These are phyloP conservation scores for Apis dorsata DNA, from an alignment of 1,140 invertebrate species.

Conservation along the genomic window DNA sequence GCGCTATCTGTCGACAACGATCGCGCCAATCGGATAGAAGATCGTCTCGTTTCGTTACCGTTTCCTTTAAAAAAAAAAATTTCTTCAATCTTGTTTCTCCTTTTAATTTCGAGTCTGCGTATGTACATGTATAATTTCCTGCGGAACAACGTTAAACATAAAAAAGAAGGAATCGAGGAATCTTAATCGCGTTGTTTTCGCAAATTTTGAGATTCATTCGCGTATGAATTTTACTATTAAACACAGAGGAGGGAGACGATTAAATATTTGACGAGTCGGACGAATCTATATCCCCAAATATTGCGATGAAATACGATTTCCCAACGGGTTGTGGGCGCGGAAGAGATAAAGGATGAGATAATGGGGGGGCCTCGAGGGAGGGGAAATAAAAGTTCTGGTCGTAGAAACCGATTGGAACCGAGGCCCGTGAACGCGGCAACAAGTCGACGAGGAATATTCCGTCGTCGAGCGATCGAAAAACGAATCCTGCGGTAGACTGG, in stretches of 20 bases:
- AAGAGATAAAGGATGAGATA: not conserved
- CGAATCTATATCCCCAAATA: not conserved
- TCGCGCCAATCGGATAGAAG: not conserved
- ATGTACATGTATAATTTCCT: too few species aligned
- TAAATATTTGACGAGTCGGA: not conserved
- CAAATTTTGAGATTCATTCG: too few species aligned
- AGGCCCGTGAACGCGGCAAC: conserved; percentile 30
- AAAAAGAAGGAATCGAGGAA: too few species aligned
- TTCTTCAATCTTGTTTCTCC: too few species aligned
- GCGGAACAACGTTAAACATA: too few species aligned
- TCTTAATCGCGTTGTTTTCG: too few species aligned
- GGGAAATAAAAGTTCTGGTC: not conserved
- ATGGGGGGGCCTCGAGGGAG: not conserved
- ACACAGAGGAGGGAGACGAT: not conserved
- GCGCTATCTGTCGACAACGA: not conserved
- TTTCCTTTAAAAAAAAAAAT: not conserved
- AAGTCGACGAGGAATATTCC: conserved; percentile 32
- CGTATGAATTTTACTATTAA: too few species aligned
- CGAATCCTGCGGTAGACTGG: conserved; percentile 55
- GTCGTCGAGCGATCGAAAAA: conserved; percentile 48
- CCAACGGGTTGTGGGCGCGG: not conserved
- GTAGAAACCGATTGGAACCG: conserved; percentile 54
- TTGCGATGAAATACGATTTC: not conserved
- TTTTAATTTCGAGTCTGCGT: too few species aligned
- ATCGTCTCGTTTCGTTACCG: not conserved